phyloP scores from a whole-genome alignment of 2,797 vertebrate species.

The Echeneis naucrates region DNA sequence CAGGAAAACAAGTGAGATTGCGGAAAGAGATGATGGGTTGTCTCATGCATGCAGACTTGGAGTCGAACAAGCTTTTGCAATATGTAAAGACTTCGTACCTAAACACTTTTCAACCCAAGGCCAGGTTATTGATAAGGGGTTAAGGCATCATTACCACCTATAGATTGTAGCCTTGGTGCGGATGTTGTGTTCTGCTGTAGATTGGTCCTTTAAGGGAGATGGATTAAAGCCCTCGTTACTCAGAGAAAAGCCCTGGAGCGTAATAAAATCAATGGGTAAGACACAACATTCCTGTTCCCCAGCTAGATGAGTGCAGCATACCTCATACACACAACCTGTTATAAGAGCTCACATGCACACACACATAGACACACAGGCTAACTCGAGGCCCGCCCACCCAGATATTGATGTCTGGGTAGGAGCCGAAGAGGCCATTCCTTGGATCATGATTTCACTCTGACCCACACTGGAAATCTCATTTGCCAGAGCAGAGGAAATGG shows the following conservation, averaged over 20 bases:
- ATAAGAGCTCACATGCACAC: conserved; percentile 21
- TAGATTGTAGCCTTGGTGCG: conserved; percentile 61
- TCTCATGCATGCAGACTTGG: conserved; percentile 21
- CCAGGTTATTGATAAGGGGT: conserved; percentile 60
- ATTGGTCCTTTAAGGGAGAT: conserved; percentile 70
- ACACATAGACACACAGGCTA: conserved; percentile 15
- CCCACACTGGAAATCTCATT: conserved; percentile 70
- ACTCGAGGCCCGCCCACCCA: conserved; percentile 54
- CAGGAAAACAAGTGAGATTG: background rate
- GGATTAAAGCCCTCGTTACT: conserved; percentile 70
- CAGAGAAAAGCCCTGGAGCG: conserved; percentile 72
- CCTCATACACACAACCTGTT: conserved; percentile 57
- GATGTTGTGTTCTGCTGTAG: conserved; percentile 54
- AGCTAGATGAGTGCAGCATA: conserved; percentile 62
- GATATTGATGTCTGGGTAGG: conserved; percentile 72
- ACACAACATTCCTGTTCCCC: conserved; percentile 74
- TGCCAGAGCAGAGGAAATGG: conserved; percentile 49
- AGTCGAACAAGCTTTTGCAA: conserved; percentile 29
- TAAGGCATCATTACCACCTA: conserved; percentile 65
- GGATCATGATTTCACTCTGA: conserved; percentile 67
- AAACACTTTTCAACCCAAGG: conserved; percentile 45
- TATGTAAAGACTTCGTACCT: conserved; percentile 35
- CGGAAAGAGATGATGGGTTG: conserved; percentile 2
- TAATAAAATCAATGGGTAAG: conserved; percentile 80
- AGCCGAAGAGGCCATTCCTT: conserved; percentile 66